Conservation (phyloP, 2,888 invertebrate genomes). For the Drosophila mimica region DNA sequence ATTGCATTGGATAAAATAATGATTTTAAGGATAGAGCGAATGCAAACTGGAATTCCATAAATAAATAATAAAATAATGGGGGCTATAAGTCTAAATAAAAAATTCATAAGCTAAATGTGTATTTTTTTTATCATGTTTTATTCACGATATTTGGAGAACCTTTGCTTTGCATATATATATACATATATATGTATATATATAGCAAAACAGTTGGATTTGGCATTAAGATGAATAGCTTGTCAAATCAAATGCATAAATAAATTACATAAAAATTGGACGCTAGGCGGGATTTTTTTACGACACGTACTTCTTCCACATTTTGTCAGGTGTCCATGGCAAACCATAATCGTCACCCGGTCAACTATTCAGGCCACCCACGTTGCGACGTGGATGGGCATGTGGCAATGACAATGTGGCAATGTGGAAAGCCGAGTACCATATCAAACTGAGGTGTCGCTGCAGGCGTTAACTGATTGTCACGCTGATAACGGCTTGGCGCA, state of each 20-base stretch:
- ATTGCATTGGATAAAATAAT: neutral
- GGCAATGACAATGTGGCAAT: conserved; percentile 16
- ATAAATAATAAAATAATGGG: neutral
- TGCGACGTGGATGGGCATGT: conserved; percentile 25
- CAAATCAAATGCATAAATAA: conserved; percentile 1
- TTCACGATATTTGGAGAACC: neutral
- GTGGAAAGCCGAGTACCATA: conserved; percentile 16
- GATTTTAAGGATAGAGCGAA: neutral
- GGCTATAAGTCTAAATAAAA: conserved; percentile 1
- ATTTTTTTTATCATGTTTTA: neutral
- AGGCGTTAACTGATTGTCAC: conserved; percentile 24
- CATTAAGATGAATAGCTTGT: conserved; percentile 1
- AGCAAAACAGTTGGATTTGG: neutral
- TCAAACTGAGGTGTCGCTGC: conserved; percentile 22
- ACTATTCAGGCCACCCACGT: conserved; percentile 47
- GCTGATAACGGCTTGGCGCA: conserved; percentile 27
- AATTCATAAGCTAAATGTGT: conserved; percentile 2
- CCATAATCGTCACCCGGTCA: conserved; percentile 20
- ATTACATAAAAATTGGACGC: neutral
- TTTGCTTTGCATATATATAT: too few relatives aligned
- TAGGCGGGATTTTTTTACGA: neutral
- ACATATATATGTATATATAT: too few relatives aligned
- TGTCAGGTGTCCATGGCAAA: conserved; percentile 18
- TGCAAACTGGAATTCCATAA: neutral
- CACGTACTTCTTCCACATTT: conserved; percentile 22